Conservation (phyloP, 2,888 invertebrate genomes). For the Clusia tigrina region DNA sequence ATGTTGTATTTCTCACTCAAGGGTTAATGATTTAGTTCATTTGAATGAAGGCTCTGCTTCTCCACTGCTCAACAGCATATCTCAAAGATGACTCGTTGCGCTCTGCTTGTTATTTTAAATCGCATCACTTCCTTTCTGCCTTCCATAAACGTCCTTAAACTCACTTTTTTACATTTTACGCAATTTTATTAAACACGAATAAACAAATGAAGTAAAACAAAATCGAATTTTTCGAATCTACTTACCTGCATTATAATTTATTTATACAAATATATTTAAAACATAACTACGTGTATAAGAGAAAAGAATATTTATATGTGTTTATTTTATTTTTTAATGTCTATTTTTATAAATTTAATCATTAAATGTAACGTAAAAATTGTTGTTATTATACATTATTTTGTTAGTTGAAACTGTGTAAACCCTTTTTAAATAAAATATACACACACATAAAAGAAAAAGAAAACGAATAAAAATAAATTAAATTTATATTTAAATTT, state of each 20-base stretch:
- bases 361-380: constrained; percentile 13
- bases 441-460: constrained; percentile 34
- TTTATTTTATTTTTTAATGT: constrained; percentile 1
- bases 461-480: constrained; percentile 27
- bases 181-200: not conserved
- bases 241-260: constrained; percentile 9
- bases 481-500: constrained; percentile 15
- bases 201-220: not conserved
- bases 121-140: too few species aligned
- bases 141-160: not conserved
- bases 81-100: too few species aligned
- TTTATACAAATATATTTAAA: not conserved
- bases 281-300: not conserved
- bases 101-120: too few species aligned
- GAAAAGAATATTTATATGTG: not conserved
- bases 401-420: constrained; percentile 47
- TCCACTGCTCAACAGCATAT: too few species aligned
- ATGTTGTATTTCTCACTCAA: too few species aligned
- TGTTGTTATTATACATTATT: constrained; percentile 43
- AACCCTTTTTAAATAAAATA: constrained; percentile 31
- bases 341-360: constrained; percentile 4
- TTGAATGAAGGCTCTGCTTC: too few species aligned
- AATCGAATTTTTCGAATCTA: constrained; percentile 8
- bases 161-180: not conserved
- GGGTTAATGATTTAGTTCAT: too few species aligned